Evolutionary conservation across 2,888 invertebrate species (phyloP).

Genomic region (Lutraria lutraria): DNA sequence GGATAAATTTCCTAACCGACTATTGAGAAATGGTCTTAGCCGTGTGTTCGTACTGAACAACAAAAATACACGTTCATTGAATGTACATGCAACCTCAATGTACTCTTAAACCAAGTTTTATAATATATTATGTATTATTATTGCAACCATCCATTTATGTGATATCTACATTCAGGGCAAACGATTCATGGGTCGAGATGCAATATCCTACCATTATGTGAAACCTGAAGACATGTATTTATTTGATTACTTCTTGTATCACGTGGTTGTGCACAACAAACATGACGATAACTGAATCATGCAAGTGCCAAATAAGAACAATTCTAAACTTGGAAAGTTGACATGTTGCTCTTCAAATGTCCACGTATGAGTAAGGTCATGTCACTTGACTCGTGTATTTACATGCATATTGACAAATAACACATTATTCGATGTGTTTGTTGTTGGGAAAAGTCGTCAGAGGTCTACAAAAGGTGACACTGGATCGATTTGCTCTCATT

Average conservation of each 20-base stretch:
- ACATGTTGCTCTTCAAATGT: not conserved
- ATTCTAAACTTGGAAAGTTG: too few relatives aligned
- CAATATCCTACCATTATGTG: slow-evolving; percentile 82
- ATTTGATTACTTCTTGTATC: slow-evolving; percentile 75
- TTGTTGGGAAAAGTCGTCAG: not conserved
- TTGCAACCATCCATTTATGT: too few relatives aligned
- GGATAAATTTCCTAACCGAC: too few relatives aligned
- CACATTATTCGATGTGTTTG: not conserved
- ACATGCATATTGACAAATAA: not conserved
- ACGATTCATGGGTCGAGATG: slow-evolving; percentile 78
- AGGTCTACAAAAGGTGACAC: not conserved
- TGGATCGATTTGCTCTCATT: not conserved
- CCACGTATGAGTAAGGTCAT: not conserved
- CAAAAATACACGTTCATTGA: too few relatives aligned
- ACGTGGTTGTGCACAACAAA: slow-evolving; percentile 48
- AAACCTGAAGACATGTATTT: slow-evolving; percentile 72
- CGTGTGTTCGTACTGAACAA: too few relatives aligned
- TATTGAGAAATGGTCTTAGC: too few relatives aligned
- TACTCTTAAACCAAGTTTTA: too few relatives aligned
- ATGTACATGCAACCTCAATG: too few relatives aligned
- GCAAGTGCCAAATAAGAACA: too few relatives aligned
- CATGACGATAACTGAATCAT: not conserved
- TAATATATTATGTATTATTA: too few relatives aligned
- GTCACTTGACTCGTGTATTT: not conserved
- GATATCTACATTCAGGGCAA: slow-evolving; percentile 73